These are phyloP conservation scores for Pherbina coryleti DNA, from an alignment of 2,888 invertebrate species.

Conservation along the genomic window DNA sequence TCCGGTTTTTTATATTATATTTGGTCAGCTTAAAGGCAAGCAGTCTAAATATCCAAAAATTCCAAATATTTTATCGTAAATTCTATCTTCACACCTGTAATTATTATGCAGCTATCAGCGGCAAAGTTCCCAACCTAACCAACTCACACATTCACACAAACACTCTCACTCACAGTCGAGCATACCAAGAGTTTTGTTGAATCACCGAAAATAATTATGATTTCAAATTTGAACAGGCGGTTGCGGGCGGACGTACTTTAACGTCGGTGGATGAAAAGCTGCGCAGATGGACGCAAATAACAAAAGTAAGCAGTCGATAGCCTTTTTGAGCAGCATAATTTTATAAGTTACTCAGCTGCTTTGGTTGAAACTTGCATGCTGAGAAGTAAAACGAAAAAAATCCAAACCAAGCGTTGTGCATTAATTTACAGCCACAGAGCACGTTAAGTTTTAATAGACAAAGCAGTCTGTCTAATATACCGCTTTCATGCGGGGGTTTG, in stretches of 20 bases:
- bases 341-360: no score
- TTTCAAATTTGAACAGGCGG: conserved; percentile 46
- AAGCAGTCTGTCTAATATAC: background rate
- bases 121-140: background rate
- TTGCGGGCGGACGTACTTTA: conserved; percentile 44
- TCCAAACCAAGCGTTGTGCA: background rate
- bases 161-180: background rate
- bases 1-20: no score
- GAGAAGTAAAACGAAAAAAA: background rate
- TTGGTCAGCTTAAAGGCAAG: background rate
- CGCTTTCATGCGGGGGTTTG: background rate
- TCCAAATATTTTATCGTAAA: conserved; percentile 43
- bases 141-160: background rate
- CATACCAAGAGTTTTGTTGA: conserved; percentile 47
- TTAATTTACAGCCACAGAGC: background rate
- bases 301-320: no score
- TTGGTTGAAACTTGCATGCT: conserved; percentile 19
- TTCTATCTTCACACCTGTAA: conserved; percentile 50
- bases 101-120: conserved; percentile 36
- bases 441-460: conserved; percentile 5
- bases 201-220: conserved; percentile 53
- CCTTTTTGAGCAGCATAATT: no score
- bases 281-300: background rate
- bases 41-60: conserved; percentile 1
- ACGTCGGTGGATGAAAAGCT: background rate